Conservation (phyloP, 2,888 invertebrate species). For the Cloeon dipterum region DNA sequence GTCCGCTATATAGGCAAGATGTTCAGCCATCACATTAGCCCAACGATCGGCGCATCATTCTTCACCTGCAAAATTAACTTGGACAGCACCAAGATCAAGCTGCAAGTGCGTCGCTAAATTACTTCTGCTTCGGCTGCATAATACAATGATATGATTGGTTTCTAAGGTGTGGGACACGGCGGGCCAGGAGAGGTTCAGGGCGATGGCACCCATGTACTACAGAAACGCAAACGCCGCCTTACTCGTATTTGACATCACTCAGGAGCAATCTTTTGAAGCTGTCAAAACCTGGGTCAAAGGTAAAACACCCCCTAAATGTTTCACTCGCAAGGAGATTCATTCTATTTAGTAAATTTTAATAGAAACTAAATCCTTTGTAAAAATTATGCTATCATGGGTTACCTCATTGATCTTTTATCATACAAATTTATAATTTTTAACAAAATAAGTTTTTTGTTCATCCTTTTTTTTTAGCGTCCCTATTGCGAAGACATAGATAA, state of each 20-base stretch:
- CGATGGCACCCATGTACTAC: slow-evolving; percentile 91
- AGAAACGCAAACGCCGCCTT: slow-evolving; percentile 77
- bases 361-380: too few relatives aligned
- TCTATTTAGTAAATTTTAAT: too few relatives aligned
- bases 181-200: slow-evolving; percentile 66
- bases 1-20: slow-evolving; percentile 57
- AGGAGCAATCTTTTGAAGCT: slow-evolving; percentile 44
- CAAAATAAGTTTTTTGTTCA: too few relatives aligned
- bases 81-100: slow-evolving; percentile 42
- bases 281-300: slow-evolving; percentile 73
- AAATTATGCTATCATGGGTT: too few relatives aligned
- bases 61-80: slow-evolving; percentile 64
- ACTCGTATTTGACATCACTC: slow-evolving; percentile 67
- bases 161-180: slow-evolving; percentile 72
- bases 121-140: neutral
- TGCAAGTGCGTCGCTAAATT: slow-evolving; percentile 46
- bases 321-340: too few relatives aligned
- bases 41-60: slow-evolving; percentile 78
- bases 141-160: slow-evolving; percentile 7
- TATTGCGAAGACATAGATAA: too few relatives aligned
- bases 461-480: too few relatives aligned
- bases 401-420: too few relatives aligned
- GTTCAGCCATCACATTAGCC: slow-evolving; percentile 48
- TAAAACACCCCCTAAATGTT: too few relatives aligned
- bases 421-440: too few relatives aligned